Conservation (phyloP, 1,140 invertebrate genomes). For the Cotesia typhae region DNA sequence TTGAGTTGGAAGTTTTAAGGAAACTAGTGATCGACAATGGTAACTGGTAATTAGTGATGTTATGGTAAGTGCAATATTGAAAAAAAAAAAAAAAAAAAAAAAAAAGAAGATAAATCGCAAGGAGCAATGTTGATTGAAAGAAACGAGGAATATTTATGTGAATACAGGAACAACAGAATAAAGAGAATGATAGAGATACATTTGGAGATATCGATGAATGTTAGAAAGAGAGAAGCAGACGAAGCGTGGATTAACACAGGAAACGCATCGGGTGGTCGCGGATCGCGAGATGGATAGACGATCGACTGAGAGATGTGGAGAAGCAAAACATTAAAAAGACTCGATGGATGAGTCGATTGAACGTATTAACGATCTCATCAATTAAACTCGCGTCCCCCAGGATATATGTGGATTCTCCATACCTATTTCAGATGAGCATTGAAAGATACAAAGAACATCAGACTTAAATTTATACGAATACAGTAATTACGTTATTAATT, state of each 20-base stretch:
- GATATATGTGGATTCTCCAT: constrained; percentile 15
- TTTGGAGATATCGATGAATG: background rate
- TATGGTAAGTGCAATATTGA: too few relatives aligned
- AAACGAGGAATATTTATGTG: too few relatives aligned
- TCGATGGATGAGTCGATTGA: constrained; percentile 45
- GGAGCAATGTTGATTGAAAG: too few relatives aligned
- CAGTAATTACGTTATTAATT: constrained; percentile 7
- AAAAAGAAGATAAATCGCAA: too few relatives aligned
- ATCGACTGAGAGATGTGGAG: constrained; percentile 40
- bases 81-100: too few relatives aligned
- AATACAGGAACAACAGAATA: background rate
- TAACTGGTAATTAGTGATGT: too few relatives aligned
- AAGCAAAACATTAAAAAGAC: constrained; percentile 50
- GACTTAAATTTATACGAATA: constrained; percentile 37
- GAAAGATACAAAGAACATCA: constrained; percentile 47
- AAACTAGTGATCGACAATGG: too few relatives aligned
- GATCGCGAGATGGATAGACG: constrained; percentile 59
- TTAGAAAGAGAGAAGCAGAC: background rate
- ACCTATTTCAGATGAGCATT: constrained; percentile 1
- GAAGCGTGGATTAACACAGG: constrained; percentile 19
- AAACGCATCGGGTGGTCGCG: constrained; percentile 57
- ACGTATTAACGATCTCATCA: constrained; percentile 59
- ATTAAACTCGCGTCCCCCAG: constrained; percentile 42
- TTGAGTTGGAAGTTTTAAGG: too few relatives aligned
- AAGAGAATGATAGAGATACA: constrained; percentile 1